Percentiles rank a stretch among this genome's conserved stretches.
Conservation (phyloP, 2,113 vertebrate genomes). For the Engraulis encrasicolus region DNA sequence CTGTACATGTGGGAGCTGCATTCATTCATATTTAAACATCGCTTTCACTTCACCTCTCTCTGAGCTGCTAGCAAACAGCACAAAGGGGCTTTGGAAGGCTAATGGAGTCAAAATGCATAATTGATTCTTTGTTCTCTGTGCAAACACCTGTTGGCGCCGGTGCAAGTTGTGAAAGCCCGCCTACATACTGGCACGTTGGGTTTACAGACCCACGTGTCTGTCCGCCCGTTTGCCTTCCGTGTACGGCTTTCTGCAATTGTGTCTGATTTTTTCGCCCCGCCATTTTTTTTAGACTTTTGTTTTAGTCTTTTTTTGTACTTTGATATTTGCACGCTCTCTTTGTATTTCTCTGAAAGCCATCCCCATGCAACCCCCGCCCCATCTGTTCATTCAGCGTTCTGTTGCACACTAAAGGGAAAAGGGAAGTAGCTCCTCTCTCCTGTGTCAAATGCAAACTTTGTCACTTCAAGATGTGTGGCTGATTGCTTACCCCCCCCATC, state of each 20-base stretch:
- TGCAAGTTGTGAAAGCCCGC: neutral
- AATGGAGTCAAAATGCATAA: constrained; percentile 3
- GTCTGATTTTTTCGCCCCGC: neutral
- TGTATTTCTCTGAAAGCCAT: neutral
- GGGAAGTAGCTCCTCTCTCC: constrained; percentile 16
- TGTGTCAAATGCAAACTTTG: constrained; percentile 4
- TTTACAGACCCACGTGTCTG: neutral
- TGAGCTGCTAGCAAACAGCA: constrained; percentile 25
- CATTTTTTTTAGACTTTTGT: neutral
- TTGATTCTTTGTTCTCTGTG: constrained; percentile 32
- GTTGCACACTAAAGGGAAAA: constrained; percentile 3
- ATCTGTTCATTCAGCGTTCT: constrained; percentile 24
- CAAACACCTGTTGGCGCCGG: constrained; percentile 49
- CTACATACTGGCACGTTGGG: too few species aligned
- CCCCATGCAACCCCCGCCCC: neutral
- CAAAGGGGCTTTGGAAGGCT: constrained; percentile 29
- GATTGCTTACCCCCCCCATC: neutral
- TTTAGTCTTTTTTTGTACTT: neutral
- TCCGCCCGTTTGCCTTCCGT: neutral
- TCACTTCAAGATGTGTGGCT: neutral
- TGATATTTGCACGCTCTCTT: neutral
- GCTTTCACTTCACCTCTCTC: neutral
- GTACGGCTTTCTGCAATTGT: neutral
- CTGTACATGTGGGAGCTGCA: neutral
- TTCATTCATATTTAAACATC: neutral